phyloP scores from a whole-genome alignment of 1,140 invertebrate species.

The Dufourea novaeangliae region DNA sequence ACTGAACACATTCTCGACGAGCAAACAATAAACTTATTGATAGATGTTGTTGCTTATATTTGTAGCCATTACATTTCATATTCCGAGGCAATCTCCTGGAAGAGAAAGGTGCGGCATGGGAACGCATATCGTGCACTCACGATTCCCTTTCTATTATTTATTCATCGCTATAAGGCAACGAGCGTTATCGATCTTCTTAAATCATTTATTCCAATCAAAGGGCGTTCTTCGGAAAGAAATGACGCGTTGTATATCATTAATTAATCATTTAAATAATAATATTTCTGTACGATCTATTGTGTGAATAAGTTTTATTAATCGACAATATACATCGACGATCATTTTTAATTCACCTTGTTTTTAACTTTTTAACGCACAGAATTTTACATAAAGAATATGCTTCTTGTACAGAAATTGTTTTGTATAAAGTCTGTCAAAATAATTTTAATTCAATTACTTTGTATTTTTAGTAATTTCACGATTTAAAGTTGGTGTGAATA shows the following conservation, averaged over 20 bases:
- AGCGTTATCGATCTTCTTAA: conserved; percentile 7
- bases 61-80: conserved; percentile 37
- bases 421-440: no score
- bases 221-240: background rate
- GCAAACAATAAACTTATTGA: conserved; percentile 46
- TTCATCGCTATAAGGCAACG: conserved; percentile 4
- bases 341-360: background rate
- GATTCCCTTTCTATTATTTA: conserved; percentile 38
- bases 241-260: background rate
- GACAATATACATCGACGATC: background rate
- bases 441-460: no score
- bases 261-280: no score
- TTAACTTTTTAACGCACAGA: no score
- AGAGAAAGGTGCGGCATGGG: conserved; percentile 52
- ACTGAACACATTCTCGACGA: no score
- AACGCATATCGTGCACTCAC: conserved; percentile 30
- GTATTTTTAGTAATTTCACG: no score
- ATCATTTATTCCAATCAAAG: conserved; percentile 6
- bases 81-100: conserved; percentile 11
- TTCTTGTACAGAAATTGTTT: no score
- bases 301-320: no score
- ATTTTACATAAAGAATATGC: no score
- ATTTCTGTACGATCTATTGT: no score
- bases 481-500: no score
- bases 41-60: conserved; percentile 24